These are phyloP conservation scores for Seriola aureovittata DNA, from an alignment of 2,113 vertebrate genomes.

Conservation along the genomic window DNA sequence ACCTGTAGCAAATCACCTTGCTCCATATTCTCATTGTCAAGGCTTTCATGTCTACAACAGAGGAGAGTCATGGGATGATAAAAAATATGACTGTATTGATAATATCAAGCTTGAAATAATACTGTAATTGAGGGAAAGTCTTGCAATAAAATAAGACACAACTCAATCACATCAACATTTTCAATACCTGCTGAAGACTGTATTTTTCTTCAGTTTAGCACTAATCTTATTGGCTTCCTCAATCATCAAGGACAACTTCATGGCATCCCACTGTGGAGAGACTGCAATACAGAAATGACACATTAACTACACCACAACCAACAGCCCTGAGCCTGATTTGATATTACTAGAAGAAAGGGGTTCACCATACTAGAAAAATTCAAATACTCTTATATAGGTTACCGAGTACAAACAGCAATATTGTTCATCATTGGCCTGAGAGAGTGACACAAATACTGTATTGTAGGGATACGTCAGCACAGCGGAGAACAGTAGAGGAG, in stretches of 20 bases:
- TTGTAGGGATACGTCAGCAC: too few species aligned
- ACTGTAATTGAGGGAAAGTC: background rate
- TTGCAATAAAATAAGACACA: background rate
- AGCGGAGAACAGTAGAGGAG: too few species aligned
- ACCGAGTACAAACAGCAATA: background rate
- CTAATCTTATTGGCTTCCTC: slow-evolving; percentile 95
- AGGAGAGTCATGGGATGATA: background rate
- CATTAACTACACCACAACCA: background rate
- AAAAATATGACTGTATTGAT: background rate
- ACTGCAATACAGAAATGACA: slow-evolving; percentile 74
- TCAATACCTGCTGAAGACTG: slow-evolving; percentile 90
- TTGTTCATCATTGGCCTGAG: too few species aligned
- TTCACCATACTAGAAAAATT: background rate
- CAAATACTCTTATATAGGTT: background rate
- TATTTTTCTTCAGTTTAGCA: slow-evolving; percentile 86
- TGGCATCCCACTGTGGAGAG: slow-evolving; percentile 89
- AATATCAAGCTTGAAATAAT: background rate
- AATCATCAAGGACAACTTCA: slow-evolving; percentile 96
- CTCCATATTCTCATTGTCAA: slow-evolving; percentile 65
- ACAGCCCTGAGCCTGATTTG: background rate
- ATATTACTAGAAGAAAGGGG: background rate
- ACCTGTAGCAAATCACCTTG: slow-evolving; percentile 81
- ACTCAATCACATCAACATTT: background rate
- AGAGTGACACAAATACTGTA: too few species aligned
- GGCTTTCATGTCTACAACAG: slow-evolving; percentile 85